Evolutionary conservation across 2,888 invertebrate species (phyloP), one percentile per base, ranked within the genome.

Genomic region (Andrena fulva): DNA sequence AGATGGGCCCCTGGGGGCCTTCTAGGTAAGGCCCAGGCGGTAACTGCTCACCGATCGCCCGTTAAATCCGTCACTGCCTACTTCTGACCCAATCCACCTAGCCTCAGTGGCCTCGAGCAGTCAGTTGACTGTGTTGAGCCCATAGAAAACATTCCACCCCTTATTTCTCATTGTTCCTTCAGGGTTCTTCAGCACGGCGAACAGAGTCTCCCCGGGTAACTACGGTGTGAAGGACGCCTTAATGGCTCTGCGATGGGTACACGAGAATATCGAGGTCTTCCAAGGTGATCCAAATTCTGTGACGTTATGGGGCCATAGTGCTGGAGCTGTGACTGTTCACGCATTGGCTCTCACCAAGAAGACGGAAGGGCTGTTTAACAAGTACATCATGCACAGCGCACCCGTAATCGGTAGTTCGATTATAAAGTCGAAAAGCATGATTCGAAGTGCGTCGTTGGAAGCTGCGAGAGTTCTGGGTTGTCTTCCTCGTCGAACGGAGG

Each of bases 121-220:
- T 2, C 50, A 56, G 1, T 2, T 27, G 8, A 10, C 56, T 27
- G 2, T 20, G 16, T 54, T 20, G 20, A 20, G 20, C n/a, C 54
- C 7, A 24, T 48, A 48, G 48, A 48, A 48, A 48, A 3, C 10
- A 8, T 48, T 48, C 48, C 48, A 6, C 20, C 7, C 3, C 6
- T 56, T 64, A 67, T 67, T 73, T 42, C 31, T 42, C 16, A 35
- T 62, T n/a, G 2, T 74, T 79, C 27, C 48, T 12, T 31, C 70
- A 93, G 93, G 93, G 24, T 93, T 92, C 79, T 89, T 93, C 69
- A 92, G 92, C 73, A 92, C 90, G 3, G 91, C 88, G 2, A 92
- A 87, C 74, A 73, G 84, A 48, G 80, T 77, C 20, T 85, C 91
- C 2, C 91, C 93, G 0, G 93, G 93, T 6, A 93, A 93, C 85